Conservation (phyloP, 2,113 vertebrate genomes). For the Eulacestoma nigropectus region DNA sequence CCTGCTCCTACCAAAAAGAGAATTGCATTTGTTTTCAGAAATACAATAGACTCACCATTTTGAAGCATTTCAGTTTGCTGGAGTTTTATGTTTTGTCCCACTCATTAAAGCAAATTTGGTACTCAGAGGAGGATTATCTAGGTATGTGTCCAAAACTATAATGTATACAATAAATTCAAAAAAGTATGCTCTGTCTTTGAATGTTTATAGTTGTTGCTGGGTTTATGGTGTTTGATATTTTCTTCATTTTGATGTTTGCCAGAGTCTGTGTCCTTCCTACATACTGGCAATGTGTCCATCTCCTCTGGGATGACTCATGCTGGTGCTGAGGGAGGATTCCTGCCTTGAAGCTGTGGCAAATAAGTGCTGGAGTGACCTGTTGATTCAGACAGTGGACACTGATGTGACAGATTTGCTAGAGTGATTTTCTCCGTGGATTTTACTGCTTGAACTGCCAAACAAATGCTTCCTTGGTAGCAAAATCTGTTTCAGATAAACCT, state of each 20-base stretch:
- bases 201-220: background rate
- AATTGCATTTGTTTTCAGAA: background rate
- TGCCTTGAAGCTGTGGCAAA: background rate
- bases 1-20: background rate
- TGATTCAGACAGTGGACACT: background rate
- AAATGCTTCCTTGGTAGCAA: background rate
- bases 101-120: background rate
- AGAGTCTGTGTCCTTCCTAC: background rate
- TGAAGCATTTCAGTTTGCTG: background rate
- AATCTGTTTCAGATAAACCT: background rate
- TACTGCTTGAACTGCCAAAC: background rate
- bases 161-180: background rate
- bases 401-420: background rate
- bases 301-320: background rate
- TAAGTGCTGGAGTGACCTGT: background rate
- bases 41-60: background rate
- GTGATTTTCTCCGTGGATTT: background rate
- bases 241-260: background rate
- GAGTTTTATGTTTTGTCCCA: background rate
- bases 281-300: background rate
- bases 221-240: background rate
- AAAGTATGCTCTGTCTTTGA: background rate
- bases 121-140: background rate
- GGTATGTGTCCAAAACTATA: background rate
- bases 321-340: background rate